Evolutionary conservation across 2,113 vertebrate species (phyloP), one percentile per base, ranked within the genome.

Genomic region (Camarhynchus parvulus): DNA sequence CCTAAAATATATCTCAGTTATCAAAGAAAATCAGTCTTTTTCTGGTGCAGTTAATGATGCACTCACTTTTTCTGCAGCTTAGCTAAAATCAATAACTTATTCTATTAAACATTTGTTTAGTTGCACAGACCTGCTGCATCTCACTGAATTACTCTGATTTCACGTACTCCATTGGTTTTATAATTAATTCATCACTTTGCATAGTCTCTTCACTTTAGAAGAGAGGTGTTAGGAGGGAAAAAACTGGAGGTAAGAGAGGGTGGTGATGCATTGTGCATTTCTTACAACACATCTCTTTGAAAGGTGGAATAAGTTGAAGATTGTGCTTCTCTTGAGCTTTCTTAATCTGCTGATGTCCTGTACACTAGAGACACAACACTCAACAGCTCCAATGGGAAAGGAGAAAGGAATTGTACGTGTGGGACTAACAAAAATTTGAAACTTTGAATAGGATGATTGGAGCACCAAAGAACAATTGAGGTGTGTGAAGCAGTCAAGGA

Each of bases 111-210:
- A 5, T 67, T 89, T 4, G 1, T 81, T 92, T 25, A 72, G 84
- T 68, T 87, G 62, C 72, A 47, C 74, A 72, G 82, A n/a, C 47
- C 87, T 89, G 76, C 50, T 80, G n/a, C 21, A 50, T 72, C n/a
- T 90, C 28, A 13, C 35, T 49, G 76, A 91, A 49, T 88, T 90
- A 72, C 56, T 94, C 78, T 86, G 46, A 61, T 95, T 81, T 90
- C 76, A 81, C 0, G 0, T 72, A 76, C 56, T 59, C 62, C 11
- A 0, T 78, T 95, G 49, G 44, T 78, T 94, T 86, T 75, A 19
- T 74, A 93, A 83, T 90, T 88, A 56, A 56, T 70, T 82, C 24
- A 83, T 81, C 12, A 17, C 42, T 91, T 92, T 70, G 13, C 35
- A 9, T 52, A 64, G 55, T n/a, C 16, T 55, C 18, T 86, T 70